Base-by-base conservation (phyloP, 2,888 invertebrate species). In the Conus canariensis region DNA sequence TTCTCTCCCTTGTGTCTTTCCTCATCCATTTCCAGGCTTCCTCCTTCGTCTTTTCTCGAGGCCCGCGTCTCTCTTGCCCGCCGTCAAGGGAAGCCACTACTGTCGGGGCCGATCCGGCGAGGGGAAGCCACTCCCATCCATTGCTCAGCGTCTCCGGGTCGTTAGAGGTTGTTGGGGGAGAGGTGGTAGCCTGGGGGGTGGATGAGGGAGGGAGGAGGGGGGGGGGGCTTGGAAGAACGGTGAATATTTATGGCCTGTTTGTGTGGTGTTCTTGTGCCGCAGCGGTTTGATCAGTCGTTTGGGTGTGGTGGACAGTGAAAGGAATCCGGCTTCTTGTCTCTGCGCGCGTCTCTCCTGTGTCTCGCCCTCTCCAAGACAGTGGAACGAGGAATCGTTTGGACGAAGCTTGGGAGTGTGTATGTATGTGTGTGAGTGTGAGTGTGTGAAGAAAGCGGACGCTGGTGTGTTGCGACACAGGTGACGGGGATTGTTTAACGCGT, bases 181-280 rank as follows among this genome's bases (percentile, higher is more conserved):
- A 74, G 74, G 74, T n/a, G 45, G 45, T 45, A 3, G 45, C 45
- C 45, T 2, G 45, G 45, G 2, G 45, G 45, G 45, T 1, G 45
- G 45, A 4, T 0, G 45, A 3, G 45, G 45, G 45, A 4, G 45
- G 45, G 45, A 45, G 4, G 45, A 45, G 4, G 45, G 45, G 45
- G 45, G 45, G 45, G 4, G 45, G 45, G 45, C 3, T 45, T 45
- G 45, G 45, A 45, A 45, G 45, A 45, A 45, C 45, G 19, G 74
- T 74, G 74, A 74, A 74, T 74, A 74, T 74, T 74, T 74, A 74
- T 74, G 74, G 74, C 25, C 74, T 74, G 74, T 22, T 25, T 74
- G 74, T 74, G 74, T 74, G 25, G n/a, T 74, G 74, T n/a, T n/a
- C 74, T 10, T 74, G n/a, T 74, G 25, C n/a, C 0, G 64, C 16